A percentile compares a stretch with the other conserved stretches of the same genome.
phyloP scores from a whole-genome alignment of 2,113 vertebrate genomes.

The Oxyruncus cristatus region DNA sequence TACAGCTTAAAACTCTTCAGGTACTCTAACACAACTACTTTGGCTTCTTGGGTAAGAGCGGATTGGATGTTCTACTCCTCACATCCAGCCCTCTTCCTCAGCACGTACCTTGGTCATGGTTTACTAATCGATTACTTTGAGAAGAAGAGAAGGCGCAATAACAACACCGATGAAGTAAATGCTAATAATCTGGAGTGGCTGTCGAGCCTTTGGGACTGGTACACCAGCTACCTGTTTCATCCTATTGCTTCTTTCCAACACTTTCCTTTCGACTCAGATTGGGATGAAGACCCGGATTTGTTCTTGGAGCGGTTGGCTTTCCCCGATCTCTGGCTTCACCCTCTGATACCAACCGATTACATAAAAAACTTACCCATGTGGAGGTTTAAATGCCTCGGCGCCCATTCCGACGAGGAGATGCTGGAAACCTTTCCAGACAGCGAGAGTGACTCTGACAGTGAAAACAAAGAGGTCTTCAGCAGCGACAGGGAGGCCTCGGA shows the following conservation, averaged over 20 bases:
- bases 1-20: slow-evolving; percentile 94
- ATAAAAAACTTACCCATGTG: slow-evolving; percentile 91
- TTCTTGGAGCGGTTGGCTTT: slow-evolving; percentile 91
- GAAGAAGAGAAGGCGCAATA: slow-evolving; percentile 87
- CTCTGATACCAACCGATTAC: slow-evolving; percentile 91
- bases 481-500: slow-evolving; percentile 50
- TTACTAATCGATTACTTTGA: slow-evolving; percentile 96
- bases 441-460: slow-evolving; percentile 77
- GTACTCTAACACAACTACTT: slow-evolving; percentile 91
- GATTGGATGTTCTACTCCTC: slow-evolving; percentile 99
- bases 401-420: slow-evolving; percentile 57
- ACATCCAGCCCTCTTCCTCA: slow-evolving; percentile 94
- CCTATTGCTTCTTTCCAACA: slow-evolving; percentile 93
- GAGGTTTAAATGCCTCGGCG: slow-evolving; percentile 76
- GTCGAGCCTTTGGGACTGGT: slow-evolving; percentile 98
- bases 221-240: slow-evolving; percentile 92
- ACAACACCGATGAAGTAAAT: slow-evolving; percentile 83
- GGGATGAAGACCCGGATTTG: slow-evolving; percentile 92
- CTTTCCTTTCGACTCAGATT: slow-evolving; percentile 88
- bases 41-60: slow-evolving; percentile 91
- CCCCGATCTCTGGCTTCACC: slow-evolving; percentile 95
- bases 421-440: slow-evolving; percentile 70
- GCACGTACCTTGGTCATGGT: slow-evolving; percentile 92
- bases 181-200: slow-evolving; percentile 96
- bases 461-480: slow-evolving; percentile 57